phyloP scores from a whole-genome alignment of 2,888 invertebrate genomes.

The Sinhomidia bicolor region DNA sequence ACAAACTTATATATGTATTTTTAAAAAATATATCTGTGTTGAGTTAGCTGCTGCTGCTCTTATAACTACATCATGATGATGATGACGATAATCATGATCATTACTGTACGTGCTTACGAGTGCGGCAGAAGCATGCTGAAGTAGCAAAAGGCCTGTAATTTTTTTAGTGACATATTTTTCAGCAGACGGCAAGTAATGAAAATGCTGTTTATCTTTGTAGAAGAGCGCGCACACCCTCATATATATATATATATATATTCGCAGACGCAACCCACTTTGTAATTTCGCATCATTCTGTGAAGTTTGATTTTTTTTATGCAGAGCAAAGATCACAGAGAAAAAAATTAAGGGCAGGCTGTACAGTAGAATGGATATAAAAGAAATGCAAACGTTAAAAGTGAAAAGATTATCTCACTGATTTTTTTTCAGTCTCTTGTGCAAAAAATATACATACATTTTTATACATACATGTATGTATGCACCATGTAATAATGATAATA shows the following conservation, averaged over 20 bases:
- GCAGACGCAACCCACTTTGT: no score
- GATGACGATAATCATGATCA: conserved; percentile 24
- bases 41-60: not conserved
- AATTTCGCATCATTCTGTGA: not conserved
- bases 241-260: not conserved
- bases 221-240: not conserved
- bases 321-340: not conserved
- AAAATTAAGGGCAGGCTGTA: not conserved
- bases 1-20: no score
- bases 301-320: not conserved
- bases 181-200: not conserved
- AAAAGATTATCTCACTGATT: conserved; percentile 15
- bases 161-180: not conserved
- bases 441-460: no score
- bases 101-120: not conserved
- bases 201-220: not conserved
- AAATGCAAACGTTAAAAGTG: no score
- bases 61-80: not conserved
- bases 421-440: no score
- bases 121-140: not conserved
- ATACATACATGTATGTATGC: no score
- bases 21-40: no score
- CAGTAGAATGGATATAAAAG: not conserved
- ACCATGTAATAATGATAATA: no score
- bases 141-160: not conserved